phyloP scores from a whole-genome alignment of 2,797 vertebrate species.

The Bothrops alternatus region DNA sequence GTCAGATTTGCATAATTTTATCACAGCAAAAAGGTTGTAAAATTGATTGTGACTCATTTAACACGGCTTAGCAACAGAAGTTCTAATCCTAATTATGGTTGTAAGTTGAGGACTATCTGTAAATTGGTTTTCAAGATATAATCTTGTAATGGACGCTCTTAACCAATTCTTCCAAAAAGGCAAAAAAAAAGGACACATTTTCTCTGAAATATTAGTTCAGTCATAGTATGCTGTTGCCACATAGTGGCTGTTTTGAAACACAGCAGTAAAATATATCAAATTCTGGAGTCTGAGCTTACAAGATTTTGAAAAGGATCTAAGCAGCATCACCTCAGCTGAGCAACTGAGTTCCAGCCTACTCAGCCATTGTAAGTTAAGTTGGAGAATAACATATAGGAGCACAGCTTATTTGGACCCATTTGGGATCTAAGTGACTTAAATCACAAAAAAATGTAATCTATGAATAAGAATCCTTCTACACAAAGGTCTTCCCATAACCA shows the following conservation, averaged over 20 bases:
- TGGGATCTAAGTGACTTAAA: neutral
- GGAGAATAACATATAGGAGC: neutral
- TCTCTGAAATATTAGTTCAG: neutral
- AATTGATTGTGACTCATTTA: neutral
- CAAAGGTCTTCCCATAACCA: neutral
- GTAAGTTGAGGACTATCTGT: neutral
- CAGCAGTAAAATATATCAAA: neutral
- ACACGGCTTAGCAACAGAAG: neutral
- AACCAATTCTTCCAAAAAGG: neutral
- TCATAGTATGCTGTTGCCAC: neutral
- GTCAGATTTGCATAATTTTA: neutral
- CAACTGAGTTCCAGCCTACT: neutral
- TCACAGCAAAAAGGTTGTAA: neutral
- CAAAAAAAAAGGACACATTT: neutral
- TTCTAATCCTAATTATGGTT: neutral
- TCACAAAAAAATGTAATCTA: neutral
- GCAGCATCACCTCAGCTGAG: neutral
- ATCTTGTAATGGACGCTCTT: neutral
- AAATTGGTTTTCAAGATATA: neutral
- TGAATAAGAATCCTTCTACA: neutral
- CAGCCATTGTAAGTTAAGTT: neutral
- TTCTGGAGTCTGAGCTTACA: neutral
- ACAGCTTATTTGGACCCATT: neutral
- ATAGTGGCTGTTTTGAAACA: neutral
- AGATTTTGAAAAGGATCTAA: neutral